These are phyloP conservation scores for Platichthys flesus DNA, from an alignment of 2,113 vertebrate genomes.

Conservation along the genomic window DNA sequence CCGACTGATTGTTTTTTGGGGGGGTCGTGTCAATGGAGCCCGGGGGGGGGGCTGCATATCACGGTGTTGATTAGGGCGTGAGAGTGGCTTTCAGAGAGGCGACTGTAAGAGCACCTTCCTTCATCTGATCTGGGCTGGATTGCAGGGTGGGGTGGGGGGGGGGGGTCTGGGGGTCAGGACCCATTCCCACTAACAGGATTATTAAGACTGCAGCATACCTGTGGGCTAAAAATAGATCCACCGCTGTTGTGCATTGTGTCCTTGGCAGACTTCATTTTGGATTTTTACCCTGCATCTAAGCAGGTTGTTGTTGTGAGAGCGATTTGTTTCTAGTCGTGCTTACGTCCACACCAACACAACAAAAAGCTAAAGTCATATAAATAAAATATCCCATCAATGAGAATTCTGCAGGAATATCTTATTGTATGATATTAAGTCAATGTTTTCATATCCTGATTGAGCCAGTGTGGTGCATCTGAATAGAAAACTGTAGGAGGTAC, in stretches of 20 bases:
- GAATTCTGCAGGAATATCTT: no score
- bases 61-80: conserved; percentile 54
- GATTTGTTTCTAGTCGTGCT: conserved; percentile 12
- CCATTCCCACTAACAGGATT: conserved; percentile 46
- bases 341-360: no score
- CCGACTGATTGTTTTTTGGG: conserved; percentile 72
- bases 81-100: conserved; percentile 52
- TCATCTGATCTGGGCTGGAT: conserved; percentile 66
- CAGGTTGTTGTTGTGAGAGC: no score
- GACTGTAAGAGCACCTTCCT: conserved; percentile 56
- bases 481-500: conserved; percentile 31
- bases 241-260: no score
- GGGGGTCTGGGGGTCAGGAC: conserved; percentile 37
- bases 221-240: no score
- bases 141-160: conserved; percentile 27
- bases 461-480: not conserved
- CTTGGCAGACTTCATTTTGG: no score
- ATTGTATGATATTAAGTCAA: no score
- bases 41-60: conserved; percentile 57
- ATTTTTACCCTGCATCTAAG: no score
- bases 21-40: conserved; percentile 47
- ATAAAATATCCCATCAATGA: no score
- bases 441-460: no score
- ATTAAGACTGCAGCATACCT: no score
- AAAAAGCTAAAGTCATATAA: no score